Percentiles rank a stretch among this genome's conserved stretches.
phyloP scores from a whole-genome alignment of 2,888 invertebrate genomes.

The Pasiphila rectangulata region DNA sequence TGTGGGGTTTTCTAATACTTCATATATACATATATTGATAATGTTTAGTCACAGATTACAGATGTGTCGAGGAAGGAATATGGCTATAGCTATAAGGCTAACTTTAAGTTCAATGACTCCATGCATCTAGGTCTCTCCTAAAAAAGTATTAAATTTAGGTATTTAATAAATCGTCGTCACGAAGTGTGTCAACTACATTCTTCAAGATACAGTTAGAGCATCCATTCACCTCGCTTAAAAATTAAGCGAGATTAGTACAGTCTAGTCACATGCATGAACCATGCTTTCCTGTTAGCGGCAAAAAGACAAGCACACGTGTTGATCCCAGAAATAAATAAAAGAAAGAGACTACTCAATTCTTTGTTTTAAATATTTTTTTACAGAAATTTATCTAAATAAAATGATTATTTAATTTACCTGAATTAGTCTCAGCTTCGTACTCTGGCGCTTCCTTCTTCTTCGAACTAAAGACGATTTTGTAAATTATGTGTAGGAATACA shows the following conservation, averaged over 20 bases:
- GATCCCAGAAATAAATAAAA: background rate
- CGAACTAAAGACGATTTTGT: slow-evolving; percentile 60
- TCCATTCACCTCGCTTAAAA: slow-evolving; percentile 40
- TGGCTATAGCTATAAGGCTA: too few relatives aligned
- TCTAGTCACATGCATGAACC: slow-evolving; percentile 6
- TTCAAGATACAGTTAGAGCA: slow-evolving; percentile 47
- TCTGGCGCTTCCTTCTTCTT: slow-evolving; percentile 61
- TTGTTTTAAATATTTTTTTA: too few relatives aligned
- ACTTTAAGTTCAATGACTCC: slow-evolving; percentile 21
- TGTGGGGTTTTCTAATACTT: too few relatives aligned
- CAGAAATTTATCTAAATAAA: slow-evolving; percentile 10
- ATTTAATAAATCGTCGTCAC: too few relatives aligned
- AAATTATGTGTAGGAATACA: slow-evolving; percentile 63
- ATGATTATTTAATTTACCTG: slow-evolving; percentile 49
- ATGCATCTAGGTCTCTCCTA: too few relatives aligned
- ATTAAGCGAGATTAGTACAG: slow-evolving; percentile 29
- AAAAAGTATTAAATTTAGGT: too few relatives aligned
- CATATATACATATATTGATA: too few relatives aligned
- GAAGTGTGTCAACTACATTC: slow-evolving; percentile 54
- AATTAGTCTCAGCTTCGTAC: slow-evolving; percentile 61
- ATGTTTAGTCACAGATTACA: too few relatives aligned
- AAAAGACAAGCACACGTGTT: slow-evolving; percentile 27
- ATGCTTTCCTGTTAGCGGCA: slow-evolving; percentile 23
- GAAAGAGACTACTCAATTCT: too few relatives aligned
- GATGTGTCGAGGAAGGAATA: too few relatives aligned